Evolutionary conservation across 1,140 invertebrate species (phyloP), one percentile per base, ranked within the genome.

Genomic region (Drosophila lacteicornis): DNA sequence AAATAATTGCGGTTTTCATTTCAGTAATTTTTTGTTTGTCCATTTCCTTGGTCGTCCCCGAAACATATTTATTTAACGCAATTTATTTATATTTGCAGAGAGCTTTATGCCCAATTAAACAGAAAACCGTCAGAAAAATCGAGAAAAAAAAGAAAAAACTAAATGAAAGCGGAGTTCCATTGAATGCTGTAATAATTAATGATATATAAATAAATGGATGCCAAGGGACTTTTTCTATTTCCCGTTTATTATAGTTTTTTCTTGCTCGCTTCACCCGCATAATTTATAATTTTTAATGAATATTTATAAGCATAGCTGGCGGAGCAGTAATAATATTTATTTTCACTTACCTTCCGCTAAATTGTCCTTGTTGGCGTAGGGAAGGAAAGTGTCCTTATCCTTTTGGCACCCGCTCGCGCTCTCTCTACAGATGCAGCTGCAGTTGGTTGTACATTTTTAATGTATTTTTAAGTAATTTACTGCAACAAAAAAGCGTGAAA

Each of bases 401-500:
- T 51, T 49, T 49, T 62, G 46, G 36, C 38, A 46, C 27, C 33
- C 63, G 58, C 38, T 65, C 38, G 9, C 62, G 70, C 36, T 49
- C 17, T 27, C 17, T 27, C 60, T 78, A 78, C 33, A 70, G 56
- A 60, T 77, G 75, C 74, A 75, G 50, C 46, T 59, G 74, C 57
- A 83, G 65, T 13, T 62, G 59, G 59, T 60, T 68, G 81, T 73
- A 79, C 84, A 88, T 88, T 90, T 88, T 88, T 75, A 84, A 81
- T 88, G 84, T 90, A 69, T 88, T 81, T 90, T 84, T 67, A 85
- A 79, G 84, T 74, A 81, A 84, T 90, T 88, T 80, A 73, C 84
- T 88, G 85, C 50, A 80, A 85, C 43, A 83, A 76, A 57, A 67
- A 80, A 71, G 66, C 56, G 67, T 90, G 74, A 85, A 81, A 85